Percentiles rank a stretch among this genome's conserved stretches.
Evolutionary conservation across 2,113 vertebrate genomes (phyloP).

Genomic region (Podocnemis expansa): DNA sequence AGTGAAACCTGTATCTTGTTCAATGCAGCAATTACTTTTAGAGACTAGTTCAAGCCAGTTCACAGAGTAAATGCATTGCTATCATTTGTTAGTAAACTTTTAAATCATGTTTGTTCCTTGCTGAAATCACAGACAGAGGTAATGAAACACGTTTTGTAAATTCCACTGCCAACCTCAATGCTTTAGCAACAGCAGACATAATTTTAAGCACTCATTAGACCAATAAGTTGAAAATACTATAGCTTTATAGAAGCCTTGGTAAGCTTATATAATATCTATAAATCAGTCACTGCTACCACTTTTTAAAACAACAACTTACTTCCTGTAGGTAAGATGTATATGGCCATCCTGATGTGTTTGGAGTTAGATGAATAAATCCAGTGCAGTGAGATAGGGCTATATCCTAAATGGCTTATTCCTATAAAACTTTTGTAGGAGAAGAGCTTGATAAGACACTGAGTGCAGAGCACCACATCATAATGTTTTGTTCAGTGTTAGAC

Average conservation of each 20-base stretch:
- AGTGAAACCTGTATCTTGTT: background rate
- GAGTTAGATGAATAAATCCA: slow-evolving; percentile 56
- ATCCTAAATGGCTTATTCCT: slow-evolving; percentile 45
- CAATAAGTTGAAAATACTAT: background rate
- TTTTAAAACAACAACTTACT: slow-evolving; percentile 31
- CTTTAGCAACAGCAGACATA: background rate
- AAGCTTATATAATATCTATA: background rate
- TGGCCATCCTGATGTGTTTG: background rate
- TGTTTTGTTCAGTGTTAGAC: no score
- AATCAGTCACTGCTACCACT: slow-evolving; percentile 1
- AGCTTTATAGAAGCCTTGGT: background rate
- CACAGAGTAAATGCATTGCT: background rate
- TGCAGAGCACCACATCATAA: no score
- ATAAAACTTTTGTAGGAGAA: background rate
- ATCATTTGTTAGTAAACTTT: background rate
- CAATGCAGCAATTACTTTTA: background rate
- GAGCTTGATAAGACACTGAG: background rate
- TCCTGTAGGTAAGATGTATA: slow-evolving; percentile 41
- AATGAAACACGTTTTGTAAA: background rate
- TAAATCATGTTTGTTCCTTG: background rate
- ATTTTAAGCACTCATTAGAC: background rate
- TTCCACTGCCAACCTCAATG: background rate
- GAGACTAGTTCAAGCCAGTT: background rate
- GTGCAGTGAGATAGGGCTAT: slow-evolving; percentile 42
- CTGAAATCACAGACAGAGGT: background rate